phyloP scores from a whole-genome alignment of 2,888 invertebrate genomes.

The Lissonota sp. region DNA sequence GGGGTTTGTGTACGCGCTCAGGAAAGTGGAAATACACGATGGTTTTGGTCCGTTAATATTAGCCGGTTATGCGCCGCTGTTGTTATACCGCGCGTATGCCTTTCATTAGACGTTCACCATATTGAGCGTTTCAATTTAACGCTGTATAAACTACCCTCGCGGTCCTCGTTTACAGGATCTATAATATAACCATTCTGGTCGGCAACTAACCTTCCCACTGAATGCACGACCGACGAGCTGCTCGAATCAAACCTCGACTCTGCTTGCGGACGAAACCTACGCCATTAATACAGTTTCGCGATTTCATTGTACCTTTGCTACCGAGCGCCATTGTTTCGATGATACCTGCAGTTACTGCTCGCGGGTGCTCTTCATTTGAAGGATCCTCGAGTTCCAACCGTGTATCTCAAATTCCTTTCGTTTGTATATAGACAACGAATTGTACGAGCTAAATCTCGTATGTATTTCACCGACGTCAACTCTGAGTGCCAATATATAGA shows the following conservation, averaged over 20 bases:
- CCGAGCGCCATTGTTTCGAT: neutral
- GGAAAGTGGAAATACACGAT: slow-evolving; percentile 49
- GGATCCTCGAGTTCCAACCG: slow-evolving; percentile 79
- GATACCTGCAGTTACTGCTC: slow-evolving; percentile 45
- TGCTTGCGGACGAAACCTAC: neutral
- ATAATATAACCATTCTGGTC: slow-evolving; percentile 76
- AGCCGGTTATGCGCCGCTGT: slow-evolving; percentile 37
- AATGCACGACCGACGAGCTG: slow-evolving; percentile 11
- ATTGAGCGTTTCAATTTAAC: slow-evolving; percentile 82
- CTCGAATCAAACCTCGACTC: slow-evolving; percentile 25
- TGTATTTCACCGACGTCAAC: slow-evolving; percentile 41
- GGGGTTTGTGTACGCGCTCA: slow-evolving; percentile 23
- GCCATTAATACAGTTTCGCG: too few relatives aligned
- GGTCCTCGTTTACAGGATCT: slow-evolving; percentile 81
- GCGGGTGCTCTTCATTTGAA: slow-evolving; percentile 79
- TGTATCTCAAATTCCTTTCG: slow-evolving; percentile 78
- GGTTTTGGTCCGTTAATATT: slow-evolving; percentile 34
- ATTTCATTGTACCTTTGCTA: too few relatives aligned
- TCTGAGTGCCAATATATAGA: neutral
- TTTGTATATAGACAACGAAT: slow-evolving; percentile 48
- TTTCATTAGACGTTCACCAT: slow-evolving; percentile 82
- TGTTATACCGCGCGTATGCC: slow-evolving; percentile 72
- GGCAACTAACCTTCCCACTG: too few relatives aligned
- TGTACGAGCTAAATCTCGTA: slow-evolving; percentile 17
- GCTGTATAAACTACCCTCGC: slow-evolving; percentile 77